These are phyloP conservation scores for Austrofundulus limnaeus DNA, from an alignment of 2,113 vertebrate species.

Conservation along the genomic window DNA sequence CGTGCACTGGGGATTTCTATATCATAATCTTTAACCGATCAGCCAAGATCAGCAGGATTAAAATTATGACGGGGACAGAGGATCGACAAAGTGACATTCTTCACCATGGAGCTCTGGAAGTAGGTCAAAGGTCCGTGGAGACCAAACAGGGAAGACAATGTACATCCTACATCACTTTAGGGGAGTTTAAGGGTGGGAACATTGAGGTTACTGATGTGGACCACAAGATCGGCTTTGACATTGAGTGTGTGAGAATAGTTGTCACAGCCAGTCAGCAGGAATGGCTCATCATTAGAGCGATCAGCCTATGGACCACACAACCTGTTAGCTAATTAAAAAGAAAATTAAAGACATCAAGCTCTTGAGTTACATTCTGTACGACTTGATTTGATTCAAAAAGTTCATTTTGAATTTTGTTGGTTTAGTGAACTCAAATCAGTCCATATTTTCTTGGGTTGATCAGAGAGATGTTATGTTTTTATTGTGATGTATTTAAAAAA, in stretches of 20 bases:
- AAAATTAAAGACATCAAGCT: slow-evolving; percentile 13
- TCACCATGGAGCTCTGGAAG: slow-evolving; percentile 92
- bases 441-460: slow-evolving; percentile 68
- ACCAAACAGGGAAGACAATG: slow-evolving; percentile 89
- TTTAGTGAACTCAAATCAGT: too few species aligned
- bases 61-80: slow-evolving; percentile 92
- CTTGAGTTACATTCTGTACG: background rate
- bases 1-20: slow-evolving; percentile 90
- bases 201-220: slow-evolving; percentile 91
- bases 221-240: slow-evolving; percentile 92
- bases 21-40: slow-evolving; percentile 90
- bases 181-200: slow-evolving; percentile 94
- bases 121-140: slow-evolving; percentile 85
- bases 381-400: background rate
- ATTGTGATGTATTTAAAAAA: slow-evolving; percentile 39
- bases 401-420: slow-evolving; percentile 43
- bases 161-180: slow-evolving; percentile 88
- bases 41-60: slow-evolving; percentile 90
- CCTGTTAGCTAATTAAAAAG: slow-evolving; percentile 75
- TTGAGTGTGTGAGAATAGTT: slow-evolving; percentile 92
- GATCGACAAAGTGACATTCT: slow-evolving; percentile 95
- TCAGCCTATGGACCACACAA: slow-evolving; percentile 95
- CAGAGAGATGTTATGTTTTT: slow-evolving; percentile 28
- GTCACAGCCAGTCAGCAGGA: slow-evolving; percentile 94
- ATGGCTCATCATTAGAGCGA: slow-evolving; percentile 95